phyloP scores from a whole-genome alignment of 2,888 invertebrate genomes.

The Tenthredo mesomela region DNA sequence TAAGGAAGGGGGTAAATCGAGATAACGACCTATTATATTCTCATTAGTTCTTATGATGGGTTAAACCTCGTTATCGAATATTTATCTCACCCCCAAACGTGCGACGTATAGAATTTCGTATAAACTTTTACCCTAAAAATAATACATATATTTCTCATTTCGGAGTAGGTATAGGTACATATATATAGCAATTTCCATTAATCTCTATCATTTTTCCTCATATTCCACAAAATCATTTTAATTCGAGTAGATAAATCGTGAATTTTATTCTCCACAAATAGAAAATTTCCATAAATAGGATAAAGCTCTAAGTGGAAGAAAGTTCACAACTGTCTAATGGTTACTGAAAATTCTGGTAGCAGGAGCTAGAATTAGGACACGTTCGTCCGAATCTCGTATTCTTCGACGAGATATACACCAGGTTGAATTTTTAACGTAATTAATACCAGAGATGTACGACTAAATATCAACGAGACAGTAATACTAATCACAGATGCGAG shows the following conservation, averaged over 20 bases:
- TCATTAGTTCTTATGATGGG: conserved; percentile 52
- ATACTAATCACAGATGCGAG: background rate
- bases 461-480: background rate
- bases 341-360: background rate
- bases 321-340: background rate
- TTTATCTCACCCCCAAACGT: conserved; percentile 49
- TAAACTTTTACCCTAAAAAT: background rate
- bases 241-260: background rate
- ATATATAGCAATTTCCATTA: background rate
- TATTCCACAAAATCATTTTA: background rate
- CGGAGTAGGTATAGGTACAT: background rate
- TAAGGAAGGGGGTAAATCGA: conserved; percentile 49
- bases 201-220: background rate
- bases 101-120: background rate
- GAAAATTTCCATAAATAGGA: background rate
- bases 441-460: background rate
- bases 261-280: background rate
- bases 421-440: background rate
- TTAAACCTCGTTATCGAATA: conserved; percentile 55
- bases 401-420: background rate
- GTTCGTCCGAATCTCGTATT: background rate
- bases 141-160: background rate
- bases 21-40: conserved; percentile 49
- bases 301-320: background rate
- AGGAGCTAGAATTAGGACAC: background rate